Evolutionary conservation across 1,140 invertebrate genomes (phyloP), one percentile per base, ranked within the genome.

Genomic region (Brachionus asplanchnoidis): DNA sequence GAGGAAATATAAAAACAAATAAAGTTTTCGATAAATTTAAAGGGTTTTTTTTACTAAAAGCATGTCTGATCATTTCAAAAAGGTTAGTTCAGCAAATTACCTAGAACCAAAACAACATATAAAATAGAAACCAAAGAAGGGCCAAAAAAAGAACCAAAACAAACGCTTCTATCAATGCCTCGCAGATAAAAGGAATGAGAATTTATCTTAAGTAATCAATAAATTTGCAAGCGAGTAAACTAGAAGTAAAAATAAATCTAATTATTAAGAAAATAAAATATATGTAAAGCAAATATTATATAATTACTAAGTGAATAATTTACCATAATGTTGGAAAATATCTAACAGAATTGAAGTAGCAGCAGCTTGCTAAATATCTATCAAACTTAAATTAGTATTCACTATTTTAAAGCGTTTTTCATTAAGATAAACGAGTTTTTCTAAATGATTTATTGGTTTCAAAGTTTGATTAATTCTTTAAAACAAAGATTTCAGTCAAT

Each of bases 61-160:
- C 68, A 42, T 73, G 68, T 73, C 68, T 73, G n/a, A 73, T 40
- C 68, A 73, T 73, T 73, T 60, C 66, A 42, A 40, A 73, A 73
- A 73, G 68, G 68, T 73, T 73, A 73, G 68, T 73, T 73, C 36
- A 73, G 40, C 68, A 73, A 73, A 73, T 73, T 73, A 73, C 68
- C 68, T 73, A 73, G 40, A 73, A 73, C 32, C 14, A 73, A 73
- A 73, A 40, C 36, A n/a, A 68, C 9, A 73, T 20, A 42, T 9
- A 73, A 20, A 40, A 73, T 8, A 73, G 17, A 40, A 42, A 2
- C 53, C 53, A 6, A 20, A 60, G 53, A 4, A 56, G 1, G 1
- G 14, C 20, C 2, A 8, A 60, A 60, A 8, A 23, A 60, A 26
- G 17, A 68, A 68, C 66, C 26, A 68, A 28, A 68, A 68, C 66